Evolutionary conservation across 2,113 vertebrate genomes (phyloP), one percentile per base, ranked within the genome.

Genomic region (Sardina pilchardus): DNA sequence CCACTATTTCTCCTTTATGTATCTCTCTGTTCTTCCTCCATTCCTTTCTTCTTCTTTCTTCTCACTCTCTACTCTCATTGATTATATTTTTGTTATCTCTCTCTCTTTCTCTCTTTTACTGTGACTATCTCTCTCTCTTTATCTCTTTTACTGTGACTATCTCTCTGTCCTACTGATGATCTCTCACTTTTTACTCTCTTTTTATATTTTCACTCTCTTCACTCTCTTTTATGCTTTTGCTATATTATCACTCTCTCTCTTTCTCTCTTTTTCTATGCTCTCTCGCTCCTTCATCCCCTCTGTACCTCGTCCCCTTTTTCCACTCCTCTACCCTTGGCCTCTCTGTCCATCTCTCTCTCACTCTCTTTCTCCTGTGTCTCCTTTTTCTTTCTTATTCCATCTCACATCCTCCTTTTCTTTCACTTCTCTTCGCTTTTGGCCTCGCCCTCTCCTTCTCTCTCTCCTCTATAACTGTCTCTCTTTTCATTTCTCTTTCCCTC

Each of bases 281-380:
- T n/a, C n/a, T n/a, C n/a, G n/a, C n/a, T 47, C 7, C 7, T 47
- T 1, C 6, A 7, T 47, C 12, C 45, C 45, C 12, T 14, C 12
- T 82, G 39, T 4, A 42, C 45, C 0, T 50, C 81, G 53, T 1
- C 19, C 81, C 67, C 1, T 24, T 44, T 36, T 1, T 75, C 75
- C 75, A 53, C 14, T 0, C 1, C 50, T 56, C 14, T 19, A 17
- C 4, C 50, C 21, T 19, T 56, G 3, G 4, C 45, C 7, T 80
- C 8, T 42, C 82, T 53, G 0, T 43, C 24, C 14, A 12, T 50
- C 53, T 59, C 8, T 47, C 87, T 87, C 81, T 86, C 89, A 84
- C 12, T 87, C 86, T 90, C 86, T 42, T 63, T 88, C 85, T 89
- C 84, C 94, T 97, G 97, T 97, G 92, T 97, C 45, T 47, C 45